Percentiles rank a stretch among this genome's conserved stretches.
Evolutionary conservation across 2,888 invertebrate genomes (phyloP).

Genomic region (Furcula furcula): DNA sequence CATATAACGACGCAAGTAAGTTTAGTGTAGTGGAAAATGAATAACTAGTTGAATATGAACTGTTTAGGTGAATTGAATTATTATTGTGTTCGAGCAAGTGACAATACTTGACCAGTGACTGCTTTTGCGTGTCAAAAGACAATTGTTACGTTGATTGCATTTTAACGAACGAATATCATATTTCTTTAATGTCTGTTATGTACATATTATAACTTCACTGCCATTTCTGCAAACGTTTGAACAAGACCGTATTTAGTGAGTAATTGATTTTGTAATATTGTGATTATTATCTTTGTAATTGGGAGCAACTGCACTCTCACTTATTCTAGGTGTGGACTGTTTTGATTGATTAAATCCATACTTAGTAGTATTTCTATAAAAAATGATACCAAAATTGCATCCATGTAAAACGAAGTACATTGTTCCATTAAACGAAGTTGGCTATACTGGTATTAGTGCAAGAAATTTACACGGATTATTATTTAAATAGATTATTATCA

Average conservation of each 20-base stretch:
- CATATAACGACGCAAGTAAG: conserved; percentile 59
- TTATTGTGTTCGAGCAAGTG: conserved; percentile 12
- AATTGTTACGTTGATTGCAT: conserved; percentile 42
- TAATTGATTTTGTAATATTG: conserved; percentile 3
- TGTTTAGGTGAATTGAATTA: conserved; percentile 31
- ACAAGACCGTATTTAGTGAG: neutral
- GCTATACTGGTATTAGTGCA: too few relatives aligned
- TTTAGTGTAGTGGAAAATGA: conserved; percentile 54
- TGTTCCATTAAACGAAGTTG: too few relatives aligned
- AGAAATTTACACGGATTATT: too few relatives aligned
- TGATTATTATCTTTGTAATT: conserved; percentile 13
- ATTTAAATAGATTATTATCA: too few relatives aligned
- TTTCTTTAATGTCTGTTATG: too few relatives aligned
- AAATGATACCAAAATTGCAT: too few relatives aligned
- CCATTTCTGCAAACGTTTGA: conserved; percentile 1
- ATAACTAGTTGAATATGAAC: conserved; percentile 42
- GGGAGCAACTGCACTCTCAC: conserved; percentile 28
- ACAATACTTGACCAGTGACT: conserved; percentile 34
- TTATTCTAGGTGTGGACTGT: neutral
- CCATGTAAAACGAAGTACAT: too few relatives aligned
- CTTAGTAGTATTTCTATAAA: too few relatives aligned
- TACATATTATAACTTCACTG: too few relatives aligned
- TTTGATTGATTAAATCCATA: neutral
- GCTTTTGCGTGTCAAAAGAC: conserved; percentile 72
- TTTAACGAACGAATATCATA: conserved; percentile 24